Base-by-base conservation (phyloP, 2,888 invertebrate species). In the Volucella inflata region DNA sequence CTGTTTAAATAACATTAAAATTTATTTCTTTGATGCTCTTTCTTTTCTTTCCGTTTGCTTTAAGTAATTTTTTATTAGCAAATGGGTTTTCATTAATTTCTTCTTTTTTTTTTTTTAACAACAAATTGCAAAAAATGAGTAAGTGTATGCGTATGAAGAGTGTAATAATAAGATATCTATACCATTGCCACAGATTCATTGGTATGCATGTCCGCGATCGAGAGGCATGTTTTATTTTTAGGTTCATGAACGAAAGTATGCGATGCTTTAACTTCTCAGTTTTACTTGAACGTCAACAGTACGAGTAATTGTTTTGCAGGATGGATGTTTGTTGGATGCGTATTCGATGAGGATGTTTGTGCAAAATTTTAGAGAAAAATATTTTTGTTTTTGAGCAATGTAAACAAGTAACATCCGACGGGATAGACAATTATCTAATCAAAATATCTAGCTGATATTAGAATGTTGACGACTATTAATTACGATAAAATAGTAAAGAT, bases 211-310 rank as follows among this genome's bases (percentile, higher is more conserved):
- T 46, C 62, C 11, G 44, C 30, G 14, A 48, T 9, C 21, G 38
- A 46, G 10, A 62, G 55, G 48, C 55, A 68, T 50, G 48, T 40
- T 67, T 50, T 82, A 82, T 82, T 82, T 82, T 77, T 72, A 82
- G 64, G 14, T 36, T 55, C 12, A n/a, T 40, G 68, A 76, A 38
- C 57, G 51, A 62, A 80, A 70, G 46, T 70, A 68, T 60, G 68
- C 51, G 62, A 16, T n/a, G 21, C 1, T 11, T 77, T 62, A 36
- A 53, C 77, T 62, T 68, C 14, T 12, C 46, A 55, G 9, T 14
- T 70, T 55, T 62, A 40, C 77, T 38, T 64, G 6, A 17, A 17
- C 21, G 59, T 59, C n/a, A 71, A 57, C 6, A n/a, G 8, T 38
- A 30, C 21, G 2, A n/a, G n/a, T n/a, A 30, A 36, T 14, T 21